A percentile compares a stretch with the other conserved stretches of the same genome.
Conservation (phyloP, 2,113 vertebrate genomes). For the Pyxicephalus adspersus region DNA sequence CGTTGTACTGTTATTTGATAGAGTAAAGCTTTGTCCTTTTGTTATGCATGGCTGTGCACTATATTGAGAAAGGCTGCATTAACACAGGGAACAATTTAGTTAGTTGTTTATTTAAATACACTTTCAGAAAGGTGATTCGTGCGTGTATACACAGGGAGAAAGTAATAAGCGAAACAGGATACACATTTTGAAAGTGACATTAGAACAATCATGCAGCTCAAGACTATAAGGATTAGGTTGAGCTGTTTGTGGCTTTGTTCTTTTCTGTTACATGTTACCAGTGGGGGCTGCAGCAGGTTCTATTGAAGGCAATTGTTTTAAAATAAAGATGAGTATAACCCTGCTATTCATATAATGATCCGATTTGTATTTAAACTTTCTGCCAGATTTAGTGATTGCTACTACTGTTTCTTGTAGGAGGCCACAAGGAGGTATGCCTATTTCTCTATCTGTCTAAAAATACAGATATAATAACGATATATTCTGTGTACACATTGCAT, state of each 20-base stretch:
- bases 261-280: conserved; percentile 37
- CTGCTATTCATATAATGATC: conserved; percentile 19
- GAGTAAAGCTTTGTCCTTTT: conserved; percentile 41
- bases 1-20: conserved; percentile 28
- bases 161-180: conserved; percentile 45
- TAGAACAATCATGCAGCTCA: conserved; percentile 44
- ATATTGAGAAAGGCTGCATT: conserved; percentile 28
- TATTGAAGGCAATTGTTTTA: conserved; percentile 39
- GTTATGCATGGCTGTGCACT: conserved; percentile 14
- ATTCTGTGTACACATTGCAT: too few relatives aligned
- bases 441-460: too few relatives aligned
- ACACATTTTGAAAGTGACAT: conserved; percentile 46
- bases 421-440: too few relatives aligned
- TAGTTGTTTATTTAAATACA: conserved; percentile 47
- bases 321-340: not conserved
- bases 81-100: conserved; percentile 29
- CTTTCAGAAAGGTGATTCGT: conserved; percentile 49
- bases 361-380: conserved; percentile 12
- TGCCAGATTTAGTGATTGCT: not conserved
- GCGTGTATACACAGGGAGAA: conserved; percentile 34
- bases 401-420: not conserved
- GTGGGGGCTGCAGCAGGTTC: conserved; percentile 36
- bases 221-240: conserved; percentile 47
- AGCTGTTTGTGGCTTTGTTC: conserved; percentile 45
- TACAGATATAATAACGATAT: too few relatives aligned